Conservation (phyloP, 2,797 vertebrate species). For the Euthynnus affinis region DNA sequence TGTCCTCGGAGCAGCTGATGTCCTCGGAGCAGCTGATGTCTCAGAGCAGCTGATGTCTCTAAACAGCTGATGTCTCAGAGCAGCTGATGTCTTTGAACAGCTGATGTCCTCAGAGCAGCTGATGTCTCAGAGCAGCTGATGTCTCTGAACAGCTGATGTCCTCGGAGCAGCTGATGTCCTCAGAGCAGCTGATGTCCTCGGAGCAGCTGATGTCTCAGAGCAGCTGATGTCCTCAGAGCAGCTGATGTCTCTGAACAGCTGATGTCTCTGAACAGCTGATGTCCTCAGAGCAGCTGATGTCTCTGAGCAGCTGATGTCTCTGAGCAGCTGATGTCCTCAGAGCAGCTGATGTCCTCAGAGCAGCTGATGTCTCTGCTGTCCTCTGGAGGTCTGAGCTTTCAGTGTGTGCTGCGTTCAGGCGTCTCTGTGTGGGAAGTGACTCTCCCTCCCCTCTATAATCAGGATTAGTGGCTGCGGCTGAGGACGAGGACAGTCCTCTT, state of each 20-base stretch:
- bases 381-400: neutral
- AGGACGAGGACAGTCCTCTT: constrained; percentile 83
- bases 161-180: neutral
- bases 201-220: too few relatives aligned
- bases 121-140: too few relatives aligned
- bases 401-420: constrained; percentile 12
- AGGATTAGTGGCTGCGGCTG: constrained; percentile 90
- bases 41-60: too few relatives aligned
- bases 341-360: too few relatives aligned
- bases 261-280: neutral
- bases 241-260: neutral
- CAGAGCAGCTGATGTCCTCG: neutral
- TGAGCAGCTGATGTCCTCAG: neutral
- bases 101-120: too few relatives aligned
- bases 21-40: neutral
- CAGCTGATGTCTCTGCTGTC: constrained; percentile 17
- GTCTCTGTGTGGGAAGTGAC: constrained; percentile 45
- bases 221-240: too few relatives aligned
- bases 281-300: neutral
- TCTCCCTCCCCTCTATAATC: constrained; percentile 85
- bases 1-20: neutral
- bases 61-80: too few relatives aligned
- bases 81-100: too few relatives aligned
- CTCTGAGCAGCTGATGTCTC: neutral
- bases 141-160: neutral